Evolutionary conservation across 2,113 vertebrate species (phyloP), one percentile per base, ranked within the genome.

Genomic region (Notarius lentiginosus): DNA sequence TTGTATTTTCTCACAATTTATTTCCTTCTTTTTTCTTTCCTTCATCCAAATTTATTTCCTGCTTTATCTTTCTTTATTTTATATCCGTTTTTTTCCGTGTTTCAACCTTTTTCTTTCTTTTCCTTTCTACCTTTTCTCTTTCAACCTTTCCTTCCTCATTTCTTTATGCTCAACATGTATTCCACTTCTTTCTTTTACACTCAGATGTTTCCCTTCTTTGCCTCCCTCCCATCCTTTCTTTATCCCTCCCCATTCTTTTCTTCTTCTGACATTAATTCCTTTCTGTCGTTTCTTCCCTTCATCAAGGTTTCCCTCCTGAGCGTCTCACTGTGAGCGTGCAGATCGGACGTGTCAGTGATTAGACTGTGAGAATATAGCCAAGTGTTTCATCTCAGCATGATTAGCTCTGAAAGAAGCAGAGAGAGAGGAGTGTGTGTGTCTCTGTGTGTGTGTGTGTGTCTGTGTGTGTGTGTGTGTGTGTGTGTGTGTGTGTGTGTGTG

Each of bases 331-430:
- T 80, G 34, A 80, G 41, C 27, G 27, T 5, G 24, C 55, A 5
- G 27, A 22, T 41, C 8, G 17, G 56, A 61, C 79, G 56, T 80
- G 79, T 60, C 15, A 22, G 30, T 80, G 79, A 83, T 88, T 73
- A 86, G 84, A 88, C 87, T 79, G 80, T 72, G 77, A 51, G 88
- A 82, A 73, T 80, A 30, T 81, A 73, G 6, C 60, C 80, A 83
- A 86, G 65, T 80, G 58, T 55, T 63, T 75, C 75, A 22, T 53
- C 87, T 84, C 84, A 63, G 82, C 77, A 82, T 94, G 92, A 95
- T 95, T 93, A 82, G 84, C 91, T 89, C 86, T 88, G 86, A 84
- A 88, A 89, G 89, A 56, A 41, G 73, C 83, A 83, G 87, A 89
- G 86, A 86, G 87, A 91, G 34, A 41, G 34, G 34, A 2, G 15